Evolutionary conservation across 2,888 invertebrate species (phyloP).

Genomic region (Subacronicta megacephala): DNA sequence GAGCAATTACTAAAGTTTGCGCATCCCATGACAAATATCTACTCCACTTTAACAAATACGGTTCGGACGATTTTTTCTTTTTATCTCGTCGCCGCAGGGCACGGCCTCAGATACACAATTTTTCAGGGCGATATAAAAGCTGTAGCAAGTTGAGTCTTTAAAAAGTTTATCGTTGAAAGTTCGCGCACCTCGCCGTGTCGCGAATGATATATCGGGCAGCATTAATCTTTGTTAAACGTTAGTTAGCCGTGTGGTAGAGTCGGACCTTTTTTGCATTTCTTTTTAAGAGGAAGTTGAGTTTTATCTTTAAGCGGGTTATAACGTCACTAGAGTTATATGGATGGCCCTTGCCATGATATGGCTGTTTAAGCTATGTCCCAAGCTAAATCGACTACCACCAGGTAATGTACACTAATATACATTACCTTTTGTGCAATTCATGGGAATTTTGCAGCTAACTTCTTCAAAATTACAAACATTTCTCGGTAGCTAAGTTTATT

Average conservation of each 20-base stretch:
- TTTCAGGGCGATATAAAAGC: slow-evolving; percentile 85
- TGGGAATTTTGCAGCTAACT: no score
- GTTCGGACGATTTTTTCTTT: slow-evolving; percentile 78
- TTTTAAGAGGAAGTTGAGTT: slow-evolving; percentile 49
- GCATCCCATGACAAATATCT: slow-evolving; percentile 83
- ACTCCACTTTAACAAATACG: slow-evolving; percentile 84
- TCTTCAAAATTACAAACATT: no score
- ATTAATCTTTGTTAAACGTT: slow-evolving; percentile 85
- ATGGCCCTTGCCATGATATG: slow-evolving; percentile 20
- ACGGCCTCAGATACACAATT: slow-evolving; percentile 83
- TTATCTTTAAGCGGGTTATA: slow-evolving; percentile 46
- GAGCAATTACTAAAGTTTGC: slow-evolving; percentile 84
- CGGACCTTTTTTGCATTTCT: slow-evolving; percentile 59
- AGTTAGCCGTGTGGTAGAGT: slow-evolving; percentile 72
- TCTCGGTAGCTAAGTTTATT: no score
- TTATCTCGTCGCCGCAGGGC: slow-evolving; percentile 85
- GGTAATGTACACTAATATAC: neutral
- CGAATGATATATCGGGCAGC: slow-evolving; percentile 83
- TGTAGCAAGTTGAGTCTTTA: slow-evolving; percentile 85
- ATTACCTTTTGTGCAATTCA: no score
- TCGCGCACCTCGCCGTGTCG: slow-evolving; percentile 80
- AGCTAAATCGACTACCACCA: slow-evolving; percentile 16
- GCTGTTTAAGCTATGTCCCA: slow-evolving; percentile 2
- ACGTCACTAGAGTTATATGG: slow-evolving; percentile 33
- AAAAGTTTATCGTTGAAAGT: slow-evolving; percentile 87